Conservation (phyloP, 2,888 invertebrate genomes). For the Trichacis sp. region DNA sequence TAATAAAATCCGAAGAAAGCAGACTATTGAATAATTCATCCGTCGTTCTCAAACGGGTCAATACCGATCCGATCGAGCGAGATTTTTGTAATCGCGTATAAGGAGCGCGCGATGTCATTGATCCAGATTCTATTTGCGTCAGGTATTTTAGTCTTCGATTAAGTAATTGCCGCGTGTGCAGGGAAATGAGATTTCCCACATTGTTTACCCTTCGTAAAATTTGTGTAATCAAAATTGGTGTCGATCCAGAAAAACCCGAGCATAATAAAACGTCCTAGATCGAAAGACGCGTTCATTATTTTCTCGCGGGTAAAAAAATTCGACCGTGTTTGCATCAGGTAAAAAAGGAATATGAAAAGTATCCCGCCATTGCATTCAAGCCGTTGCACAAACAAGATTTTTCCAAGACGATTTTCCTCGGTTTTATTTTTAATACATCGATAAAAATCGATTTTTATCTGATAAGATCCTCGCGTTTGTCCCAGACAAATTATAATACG, state of each 20-base stretch:
- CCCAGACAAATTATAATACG: too few relatives aligned
- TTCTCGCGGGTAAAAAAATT: too few relatives aligned
- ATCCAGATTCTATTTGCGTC: conserved; percentile 2
- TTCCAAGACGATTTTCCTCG: too few relatives aligned
- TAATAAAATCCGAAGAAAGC: background rate
- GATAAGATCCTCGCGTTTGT: too few relatives aligned
- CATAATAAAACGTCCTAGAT: background rate
- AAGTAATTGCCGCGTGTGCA: background rate
- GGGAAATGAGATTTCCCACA: background rate
- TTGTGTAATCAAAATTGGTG: background rate
- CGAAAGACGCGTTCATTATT: background rate
- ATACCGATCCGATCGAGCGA: background rate
- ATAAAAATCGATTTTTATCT: too few relatives aligned
- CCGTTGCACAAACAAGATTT: background rate
- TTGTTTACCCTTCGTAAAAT: background rate
- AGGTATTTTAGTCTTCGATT: background rate
- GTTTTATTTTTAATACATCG: too few relatives aligned
- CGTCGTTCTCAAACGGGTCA: background rate
- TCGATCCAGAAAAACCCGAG: background rate
- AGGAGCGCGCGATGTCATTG: background rate
- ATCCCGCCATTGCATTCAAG: background rate
- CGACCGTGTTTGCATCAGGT: background rate
- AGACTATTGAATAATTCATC: background rate
- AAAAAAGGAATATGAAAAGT: background rate
- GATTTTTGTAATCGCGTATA: background rate